Evolutionary conservation across 2,888 invertebrate genomes (phyloP).

Genomic region (Drosophila dives): DNA sequence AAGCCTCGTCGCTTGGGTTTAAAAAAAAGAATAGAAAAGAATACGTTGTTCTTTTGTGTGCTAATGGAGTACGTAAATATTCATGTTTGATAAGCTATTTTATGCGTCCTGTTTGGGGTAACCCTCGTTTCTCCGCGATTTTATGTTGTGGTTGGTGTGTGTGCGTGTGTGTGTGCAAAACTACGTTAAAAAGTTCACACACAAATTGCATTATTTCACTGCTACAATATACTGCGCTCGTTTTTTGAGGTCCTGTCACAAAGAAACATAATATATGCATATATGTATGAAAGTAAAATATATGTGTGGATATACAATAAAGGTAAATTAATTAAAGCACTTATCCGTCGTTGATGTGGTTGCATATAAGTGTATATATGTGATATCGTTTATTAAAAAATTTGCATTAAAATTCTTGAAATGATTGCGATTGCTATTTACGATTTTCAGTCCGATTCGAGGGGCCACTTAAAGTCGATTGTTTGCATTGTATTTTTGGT

Average conservation of each 20-base stretch:
- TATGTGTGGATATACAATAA: constrained; percentile 5
- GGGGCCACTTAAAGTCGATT: constrained; percentile 57
- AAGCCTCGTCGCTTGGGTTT: background rate
- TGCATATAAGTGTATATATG: constrained; percentile 8
- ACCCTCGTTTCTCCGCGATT: constrained; percentile 13
- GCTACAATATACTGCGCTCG: constrained; percentile 68
- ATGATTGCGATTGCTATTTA: constrained; percentile 22
- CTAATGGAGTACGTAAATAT: constrained; percentile 66
- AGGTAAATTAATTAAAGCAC: constrained; percentile 57
- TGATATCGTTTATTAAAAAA: constrained; percentile 55
- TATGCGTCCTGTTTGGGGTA: constrained; percentile 49
- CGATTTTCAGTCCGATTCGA: constrained; percentile 52
- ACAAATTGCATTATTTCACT: constrained; percentile 75
- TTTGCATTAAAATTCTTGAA: constrained; percentile 62
- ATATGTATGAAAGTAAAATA: constrained; percentile 25
- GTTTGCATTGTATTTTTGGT: constrained; percentile 38
- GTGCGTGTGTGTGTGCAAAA: constrained; percentile 38
- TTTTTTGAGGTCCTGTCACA: constrained; percentile 36
- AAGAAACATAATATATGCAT: constrained; percentile 52
- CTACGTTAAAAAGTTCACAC: constrained; percentile 76
- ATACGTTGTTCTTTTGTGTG: constrained; percentile 26
- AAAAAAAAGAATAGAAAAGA: background rate
- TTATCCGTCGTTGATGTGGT: constrained; percentile 35
- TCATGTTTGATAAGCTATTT: constrained; percentile 64
- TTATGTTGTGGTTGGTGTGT: constrained; percentile 11